phyloP scores from a whole-genome alignment of 2,888 invertebrate species.

The Drosophila ochracea region DNA sequence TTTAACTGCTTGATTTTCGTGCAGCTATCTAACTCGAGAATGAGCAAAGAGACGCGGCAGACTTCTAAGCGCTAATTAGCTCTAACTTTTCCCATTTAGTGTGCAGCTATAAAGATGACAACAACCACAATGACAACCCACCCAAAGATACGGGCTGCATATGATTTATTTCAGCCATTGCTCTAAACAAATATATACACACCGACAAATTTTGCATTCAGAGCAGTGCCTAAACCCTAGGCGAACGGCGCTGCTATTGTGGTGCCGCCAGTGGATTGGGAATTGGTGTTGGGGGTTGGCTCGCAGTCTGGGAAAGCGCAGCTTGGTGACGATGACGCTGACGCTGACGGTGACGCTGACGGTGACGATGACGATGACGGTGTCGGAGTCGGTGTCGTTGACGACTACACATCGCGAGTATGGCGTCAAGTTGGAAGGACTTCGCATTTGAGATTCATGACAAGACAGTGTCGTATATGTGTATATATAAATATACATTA shows the following conservation, averaged over 20 bases:
- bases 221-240: conserved; percentile 1
- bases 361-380: neutral
- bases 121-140: neutral
- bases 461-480: conserved; percentile 30
- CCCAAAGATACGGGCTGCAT: conserved; percentile 42
- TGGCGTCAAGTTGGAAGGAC: conserved; percentile 30
- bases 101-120: conserved; percentile 26
- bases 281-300: neutral
- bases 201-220: conserved; percentile 26
- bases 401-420: conserved; percentile 15
- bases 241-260: neutral
- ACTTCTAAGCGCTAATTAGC: conserved; percentile 59
- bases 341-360: neutral
- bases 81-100: conserved; percentile 69
- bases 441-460: conserved; percentile 44
- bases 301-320: conserved; percentile 24
- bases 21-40: conserved; percentile 7
- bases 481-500: neutral
- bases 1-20: conserved; percentile 28
- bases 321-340: conserved; percentile 1
- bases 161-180: conserved; percentile 69
- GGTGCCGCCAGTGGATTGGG: neutral
- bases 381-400: neutral
- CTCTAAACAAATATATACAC: conserved; percentile 35
- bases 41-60: neutral